These are phyloP conservation scores for Rugalucina vietnamica DNA, from an alignment of 2,888 invertebrate genomes.

Conservation along the genomic window DNA sequence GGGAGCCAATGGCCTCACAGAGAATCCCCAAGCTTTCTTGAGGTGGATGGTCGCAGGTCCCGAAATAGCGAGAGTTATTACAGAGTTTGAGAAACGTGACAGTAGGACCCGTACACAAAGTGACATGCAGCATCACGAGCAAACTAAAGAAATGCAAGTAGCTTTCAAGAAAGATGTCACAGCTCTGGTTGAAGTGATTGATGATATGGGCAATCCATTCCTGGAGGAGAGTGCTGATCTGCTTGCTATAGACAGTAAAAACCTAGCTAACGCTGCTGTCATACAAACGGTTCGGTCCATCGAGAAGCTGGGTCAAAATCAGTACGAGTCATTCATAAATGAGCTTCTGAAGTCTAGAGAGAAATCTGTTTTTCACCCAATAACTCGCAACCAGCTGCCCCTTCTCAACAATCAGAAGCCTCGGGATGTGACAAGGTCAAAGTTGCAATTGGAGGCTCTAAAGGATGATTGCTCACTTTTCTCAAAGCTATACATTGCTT, in stretches of 20 bases:
- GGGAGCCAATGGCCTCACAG: neutral
- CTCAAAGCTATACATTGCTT: slow-evolving; percentile 13
- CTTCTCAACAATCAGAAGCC: neutral
- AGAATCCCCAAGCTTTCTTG: neutral
- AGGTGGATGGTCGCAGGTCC: neutral
- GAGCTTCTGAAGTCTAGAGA: neutral
- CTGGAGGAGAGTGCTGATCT: slow-evolving; percentile 6
- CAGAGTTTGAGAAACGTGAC: neutral
- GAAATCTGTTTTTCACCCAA: neutral
- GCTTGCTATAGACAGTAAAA: slow-evolving; percentile 5
- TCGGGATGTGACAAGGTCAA: neutral
- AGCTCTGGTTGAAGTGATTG: neutral
- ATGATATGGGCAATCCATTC: slow-evolving; percentile 22
- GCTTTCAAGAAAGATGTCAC: neutral
- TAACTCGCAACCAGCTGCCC: slow-evolving; percentile 2
- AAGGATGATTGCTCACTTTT: slow-evolving; percentile 4
- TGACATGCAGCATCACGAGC: neutral
- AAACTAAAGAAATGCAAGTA: neutral
- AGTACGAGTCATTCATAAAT: neutral
- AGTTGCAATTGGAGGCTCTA: neutral
- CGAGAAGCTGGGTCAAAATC: neutral
- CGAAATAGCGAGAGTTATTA: neutral
- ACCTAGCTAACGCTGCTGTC: neutral
- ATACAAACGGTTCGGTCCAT: slow-evolving; percentile 8
- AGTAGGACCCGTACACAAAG: neutral